A percentile compares a stretch with the other conserved stretches of the same genome.
Conservation (phyloP, 2,888 invertebrate genomes). For the Chrysodeixis includens region DNA sequence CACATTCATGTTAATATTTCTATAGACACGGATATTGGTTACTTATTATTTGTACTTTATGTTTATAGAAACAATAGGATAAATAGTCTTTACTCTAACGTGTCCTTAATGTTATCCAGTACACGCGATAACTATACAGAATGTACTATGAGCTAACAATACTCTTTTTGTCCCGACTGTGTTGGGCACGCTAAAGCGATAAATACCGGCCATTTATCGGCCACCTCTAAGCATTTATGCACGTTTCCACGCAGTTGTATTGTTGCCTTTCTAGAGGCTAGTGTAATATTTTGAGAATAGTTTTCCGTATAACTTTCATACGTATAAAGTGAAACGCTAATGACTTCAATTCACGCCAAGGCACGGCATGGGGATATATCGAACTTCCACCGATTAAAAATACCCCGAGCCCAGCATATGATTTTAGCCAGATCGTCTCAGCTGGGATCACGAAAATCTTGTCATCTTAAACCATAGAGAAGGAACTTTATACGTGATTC, state of each 20-base stretch:
- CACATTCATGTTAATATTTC: too few species aligned
- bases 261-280: constrained; percentile 10
- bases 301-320: constrained; percentile 8
- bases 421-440: too few species aligned
- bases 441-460: too few species aligned
- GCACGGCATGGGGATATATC: too few species aligned
- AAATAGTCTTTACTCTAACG: constrained; percentile 3
- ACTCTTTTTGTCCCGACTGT: constrained; percentile 30
- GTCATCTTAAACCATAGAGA: too few species aligned
- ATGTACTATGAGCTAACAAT: constrained; percentile 20
- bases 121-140: constrained; percentile 16
- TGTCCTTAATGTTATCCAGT: constrained; percentile 31
- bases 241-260: constrained; percentile 22
- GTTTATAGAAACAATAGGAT: not conserved
- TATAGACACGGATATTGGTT: too few species aligned
- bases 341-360: too few species aligned
- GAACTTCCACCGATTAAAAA: too few species aligned
- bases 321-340: too few species aligned
- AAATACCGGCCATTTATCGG: constrained; percentile 33
- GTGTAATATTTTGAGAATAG: constrained; percentile 7
- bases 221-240: constrained; percentile 22
- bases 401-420: too few species aligned
- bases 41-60: too few species aligned
- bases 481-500: too few species aligned
- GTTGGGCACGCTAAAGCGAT: constrained; percentile 31